Evolutionary conservation across 2,113 vertebrate species (phyloP), one percentile per base, ranked within the genome.

Genomic region (Chionodraco myersi): DNA sequence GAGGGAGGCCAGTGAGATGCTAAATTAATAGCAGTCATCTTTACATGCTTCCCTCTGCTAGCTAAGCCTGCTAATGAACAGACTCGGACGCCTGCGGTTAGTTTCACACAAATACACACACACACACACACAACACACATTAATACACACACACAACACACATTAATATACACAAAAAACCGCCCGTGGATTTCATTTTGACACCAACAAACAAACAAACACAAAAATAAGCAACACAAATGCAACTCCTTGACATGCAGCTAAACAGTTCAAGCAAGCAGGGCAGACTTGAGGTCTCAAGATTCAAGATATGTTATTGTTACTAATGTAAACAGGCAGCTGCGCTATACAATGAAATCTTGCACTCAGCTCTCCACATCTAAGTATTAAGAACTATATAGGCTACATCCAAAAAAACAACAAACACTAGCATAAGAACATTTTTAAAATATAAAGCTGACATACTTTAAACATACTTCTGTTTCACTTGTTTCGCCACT

Each of bases 1-100:
- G 18, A 88, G 66, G 51, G 82, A 86, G 83, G 80, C 85, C 87
- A 90, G 87, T 83, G 89, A 92, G 90, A 91, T 86, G 84, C 84
- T 92, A 92, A 93, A 93, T 93, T 93, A 93, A 93, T 90, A 90
- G 89, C 86, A 92, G 88, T 91, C 90, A 92, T 92, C 89, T 92
- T 92, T 92, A 90, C 85, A 90, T 81, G 83, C 74, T 83, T 91
- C 79, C 83, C 87, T 87, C 79, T 90, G 87, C 88, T 91, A 86
- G 88, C 87, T 89, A 89, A 86, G 91, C 87, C 86, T 90, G 82
- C 88, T 93, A 94, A 94, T 94, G 93, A 94, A 92, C 91, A 91
- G 88, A 89, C 89, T 92, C 80, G 83, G 85, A 87, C 3, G 82
- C 88, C 87, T 87, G 90, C 65, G 80, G 91, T 87, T 86, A 91